Conservation (phyloP, 2,113 vertebrate genomes). For the Monarcha castaneiventris region DNA sequence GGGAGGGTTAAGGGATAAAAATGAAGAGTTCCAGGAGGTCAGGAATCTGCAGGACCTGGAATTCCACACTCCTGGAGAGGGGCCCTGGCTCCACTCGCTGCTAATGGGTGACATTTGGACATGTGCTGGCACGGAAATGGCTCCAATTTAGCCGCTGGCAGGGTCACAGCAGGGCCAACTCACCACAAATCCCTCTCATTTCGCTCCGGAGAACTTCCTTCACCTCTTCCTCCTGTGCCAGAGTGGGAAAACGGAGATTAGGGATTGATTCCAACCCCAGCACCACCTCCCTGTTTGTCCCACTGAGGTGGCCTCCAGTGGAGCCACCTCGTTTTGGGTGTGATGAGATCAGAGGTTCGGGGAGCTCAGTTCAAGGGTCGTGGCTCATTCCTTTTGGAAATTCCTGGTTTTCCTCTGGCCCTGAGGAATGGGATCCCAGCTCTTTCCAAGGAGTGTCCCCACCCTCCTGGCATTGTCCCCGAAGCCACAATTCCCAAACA, state of each 20-base stretch:
- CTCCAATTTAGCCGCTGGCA: constrained; percentile 1
- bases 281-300: neutral
- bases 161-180: constrained; percentile 30
- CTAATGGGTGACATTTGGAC: neutral
- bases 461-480: neutral
- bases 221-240: constrained; percentile 79
- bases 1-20: neutral
- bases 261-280: accelerated
- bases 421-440: neutral
- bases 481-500: accelerated
- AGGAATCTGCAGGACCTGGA: neutral
- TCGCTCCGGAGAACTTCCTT: constrained; percentile 81
- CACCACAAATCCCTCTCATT: constrained; percentile 81
- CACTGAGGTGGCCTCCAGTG: neutral
- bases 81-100: neutral
- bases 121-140: neutral
- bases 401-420: neutral
- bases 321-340: accelerated
- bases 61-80: neutral
- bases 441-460: neutral
- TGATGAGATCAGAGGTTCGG: accelerated
- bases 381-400: neutral
- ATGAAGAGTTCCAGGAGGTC: neutral
- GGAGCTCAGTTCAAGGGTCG: accelerated
- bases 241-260: accelerated